phyloP scores from a whole-genome alignment of 2,888 invertebrate genomes.

The Colostygia pectinataria region DNA sequence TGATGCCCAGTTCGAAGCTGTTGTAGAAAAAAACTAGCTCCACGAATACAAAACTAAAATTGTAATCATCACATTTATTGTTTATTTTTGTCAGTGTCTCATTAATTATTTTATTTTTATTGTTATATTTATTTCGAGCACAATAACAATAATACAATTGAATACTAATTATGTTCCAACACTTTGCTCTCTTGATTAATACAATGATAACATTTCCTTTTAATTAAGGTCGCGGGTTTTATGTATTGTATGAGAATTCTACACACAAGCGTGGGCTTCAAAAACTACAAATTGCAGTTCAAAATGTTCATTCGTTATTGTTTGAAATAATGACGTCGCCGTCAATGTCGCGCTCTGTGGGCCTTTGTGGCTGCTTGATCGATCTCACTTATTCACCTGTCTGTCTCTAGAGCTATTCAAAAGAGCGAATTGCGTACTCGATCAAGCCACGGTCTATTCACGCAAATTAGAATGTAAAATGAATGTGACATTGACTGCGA shows the following conservation, averaged over 20 bases:
- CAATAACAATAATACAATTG: conserved; percentile 46
- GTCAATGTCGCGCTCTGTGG: conserved; percentile 65
- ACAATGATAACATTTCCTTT: conserved; percentile 49
- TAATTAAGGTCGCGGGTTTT: conserved; percentile 62
- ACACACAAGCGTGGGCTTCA: conserved; percentile 54
- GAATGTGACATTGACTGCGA: conserved; percentile 86
- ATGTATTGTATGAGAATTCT: conserved; percentile 43
- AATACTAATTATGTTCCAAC: conserved; percentile 54
- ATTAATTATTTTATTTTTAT: conserved; percentile 48
- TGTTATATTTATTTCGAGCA: conserved; percentile 50
- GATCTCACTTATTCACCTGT: conserved; percentile 42
- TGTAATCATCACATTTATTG: conserved; percentile 48
- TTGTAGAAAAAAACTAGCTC: conserved; percentile 82
- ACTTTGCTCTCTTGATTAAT: conserved; percentile 47
- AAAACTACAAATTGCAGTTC: conserved; percentile 40
- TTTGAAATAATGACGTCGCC: conserved; percentile 50
- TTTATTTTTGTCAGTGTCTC: conserved; percentile 56
- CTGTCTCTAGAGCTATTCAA: conserved; percentile 10
- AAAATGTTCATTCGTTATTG: conserved; percentile 40
- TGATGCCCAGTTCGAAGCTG: conserved; percentile 47
- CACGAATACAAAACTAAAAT: conserved; percentile 59
- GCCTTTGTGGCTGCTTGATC: conserved; percentile 42
- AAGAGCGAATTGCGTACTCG: conserved; percentile 15
- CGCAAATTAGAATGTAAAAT: conserved; percentile 10
- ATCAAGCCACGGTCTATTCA: conserved; percentile 2